Base-by-base conservation (phyloP, 92 coral and sea anemone species). In the Ricordea florida region DNA sequence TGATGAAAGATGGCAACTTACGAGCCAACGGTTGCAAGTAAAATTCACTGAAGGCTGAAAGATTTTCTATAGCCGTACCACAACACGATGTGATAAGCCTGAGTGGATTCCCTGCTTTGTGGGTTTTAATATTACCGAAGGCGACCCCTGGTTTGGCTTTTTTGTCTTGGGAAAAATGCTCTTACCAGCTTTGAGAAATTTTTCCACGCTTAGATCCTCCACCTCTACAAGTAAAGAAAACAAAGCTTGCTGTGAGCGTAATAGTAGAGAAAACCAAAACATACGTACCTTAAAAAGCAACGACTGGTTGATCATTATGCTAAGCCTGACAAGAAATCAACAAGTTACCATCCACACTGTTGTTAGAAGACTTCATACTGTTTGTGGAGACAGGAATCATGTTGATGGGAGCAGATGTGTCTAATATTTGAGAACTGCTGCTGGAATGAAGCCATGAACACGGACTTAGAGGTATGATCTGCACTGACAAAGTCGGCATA, bases 151-250 rank as follows among this genome's bases (percentile, higher is more conserved):
- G n/a, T n/a, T n/a, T n/a, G n/a, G n/a, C n/a, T n/a, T n/a, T n/a
- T n/a, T n/a, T n/a, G n/a, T n/a, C n/a, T 43, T 43, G 16, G 62
- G 42, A 42, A 29, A 56, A 56, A 56, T 56, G 42, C 62, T 56
- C 38, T 31, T 56, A 2, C 62, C 62, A 28, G 32, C 40, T 56
- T 56, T 38, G 8, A 56, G 40, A 38, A 56, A 56, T 28, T 56
- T 56, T 13, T n/a, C 38, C 13, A 29, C 33, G 62, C 62, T 56
- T 31, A 56, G 62, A 25, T 56, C 62, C 0, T 22, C 38, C 40
- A 56, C 62, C 25, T n/a, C 34, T 56, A 47, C 5, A 47, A 1
- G 34, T 56, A 42, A 14, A 13, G 38, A 15, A 56, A 31, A 56
- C 18, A 15, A 2, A 56, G 31, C 14, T 56, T 56, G 32, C 15